Evolutionary conservation across 1,140 invertebrate genomes (phyloP).

Genomic region (Samia ricini): DNA sequence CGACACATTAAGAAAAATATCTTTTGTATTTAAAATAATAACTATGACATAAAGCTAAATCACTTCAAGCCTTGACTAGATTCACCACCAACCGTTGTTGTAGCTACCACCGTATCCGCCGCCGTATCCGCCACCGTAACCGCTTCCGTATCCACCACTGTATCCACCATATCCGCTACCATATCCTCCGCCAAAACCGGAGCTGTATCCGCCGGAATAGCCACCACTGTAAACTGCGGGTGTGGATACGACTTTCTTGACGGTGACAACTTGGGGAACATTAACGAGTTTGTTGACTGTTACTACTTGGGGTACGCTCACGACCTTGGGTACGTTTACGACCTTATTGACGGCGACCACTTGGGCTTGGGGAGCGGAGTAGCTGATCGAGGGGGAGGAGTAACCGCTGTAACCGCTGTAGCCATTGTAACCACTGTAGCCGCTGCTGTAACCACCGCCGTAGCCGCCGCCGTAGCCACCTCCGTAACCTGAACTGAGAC

Average conservation of each 20-base stretch:
- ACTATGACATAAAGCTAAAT: background rate
- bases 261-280: constrained; percentile 47
- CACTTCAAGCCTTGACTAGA: constrained; percentile 8
- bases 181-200: constrained; percentile 17
- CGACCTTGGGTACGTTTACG: constrained; percentile 35
- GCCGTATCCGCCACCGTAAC: constrained; percentile 13
- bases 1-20: background rate
- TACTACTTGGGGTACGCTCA: constrained; percentile 34
- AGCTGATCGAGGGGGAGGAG: constrained; percentile 8
- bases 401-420: constrained; percentile 13
- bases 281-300: constrained; percentile 25
- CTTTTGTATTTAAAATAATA: background rate
- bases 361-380: constrained; percentile 13
- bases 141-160: constrained; percentile 15
- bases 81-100: constrained; percentile 10
- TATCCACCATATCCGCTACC: constrained; percentile 7
- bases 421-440: constrained; percentile 6
- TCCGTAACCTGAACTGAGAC: constrained; percentile 9
- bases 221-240: constrained; percentile 22
- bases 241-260: constrained; percentile 44
- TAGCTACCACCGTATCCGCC: background rate
- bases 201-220: constrained; percentile 12
- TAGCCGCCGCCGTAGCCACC: constrained; percentile 8
- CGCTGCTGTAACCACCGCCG: constrained; percentile 11
- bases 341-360: constrained; percentile 39